A percentile compares a stretch with the other conserved stretches of the same genome.
phyloP scores from a whole-genome alignment of 2,797 vertebrate genomes.

The Triplophysa yarkandensis region DNA sequence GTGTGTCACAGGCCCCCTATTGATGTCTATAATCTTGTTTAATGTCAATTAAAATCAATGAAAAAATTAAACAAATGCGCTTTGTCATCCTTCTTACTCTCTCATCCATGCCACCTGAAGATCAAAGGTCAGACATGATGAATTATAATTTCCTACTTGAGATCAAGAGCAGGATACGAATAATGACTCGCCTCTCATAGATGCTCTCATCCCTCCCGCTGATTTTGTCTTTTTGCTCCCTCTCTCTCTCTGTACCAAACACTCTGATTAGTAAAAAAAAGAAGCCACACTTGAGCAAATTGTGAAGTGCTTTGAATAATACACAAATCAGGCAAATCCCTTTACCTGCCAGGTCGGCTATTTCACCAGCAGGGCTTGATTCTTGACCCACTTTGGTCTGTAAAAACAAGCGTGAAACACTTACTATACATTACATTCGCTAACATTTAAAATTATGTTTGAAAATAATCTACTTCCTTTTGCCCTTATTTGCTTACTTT shows the following conservation, averaged over 20 bases:
- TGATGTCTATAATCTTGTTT: constrained; percentile 11
- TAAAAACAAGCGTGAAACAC: not conserved
- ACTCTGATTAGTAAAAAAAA: constrained; percentile 47
- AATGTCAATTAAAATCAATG: constrained; percentile 33
- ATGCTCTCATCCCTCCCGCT: constrained; percentile 4
- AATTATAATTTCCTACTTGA: constrained; percentile 38
- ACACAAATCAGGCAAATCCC: constrained; percentile 50
- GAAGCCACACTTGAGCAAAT: constrained; percentile 41
- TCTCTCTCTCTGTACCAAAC: constrained; percentile 24
- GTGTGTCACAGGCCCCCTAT: not conserved
- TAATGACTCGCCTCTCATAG: constrained; percentile 19
- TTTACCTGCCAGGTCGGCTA: constrained; percentile 40
- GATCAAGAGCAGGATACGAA: constrained; percentile 28
- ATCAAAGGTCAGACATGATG: constrained; percentile 40
- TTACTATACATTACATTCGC: not conserved
- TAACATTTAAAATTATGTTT: not conserved
- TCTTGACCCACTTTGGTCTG: not conserved
- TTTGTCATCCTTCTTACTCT: constrained; percentile 5
- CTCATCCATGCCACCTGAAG: constrained; percentile 25
- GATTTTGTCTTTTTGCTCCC: constrained; percentile 17
- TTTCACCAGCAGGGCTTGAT: constrained; percentile 25
- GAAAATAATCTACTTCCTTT: not conserved
- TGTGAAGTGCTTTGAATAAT: constrained; percentile 55
- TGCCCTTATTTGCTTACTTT: not conserved
- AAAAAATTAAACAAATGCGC: constrained; percentile 15